Base-by-base conservation (phyloP, 2,888 invertebrate species). In the Dasysyrphus albostriatus region DNA sequence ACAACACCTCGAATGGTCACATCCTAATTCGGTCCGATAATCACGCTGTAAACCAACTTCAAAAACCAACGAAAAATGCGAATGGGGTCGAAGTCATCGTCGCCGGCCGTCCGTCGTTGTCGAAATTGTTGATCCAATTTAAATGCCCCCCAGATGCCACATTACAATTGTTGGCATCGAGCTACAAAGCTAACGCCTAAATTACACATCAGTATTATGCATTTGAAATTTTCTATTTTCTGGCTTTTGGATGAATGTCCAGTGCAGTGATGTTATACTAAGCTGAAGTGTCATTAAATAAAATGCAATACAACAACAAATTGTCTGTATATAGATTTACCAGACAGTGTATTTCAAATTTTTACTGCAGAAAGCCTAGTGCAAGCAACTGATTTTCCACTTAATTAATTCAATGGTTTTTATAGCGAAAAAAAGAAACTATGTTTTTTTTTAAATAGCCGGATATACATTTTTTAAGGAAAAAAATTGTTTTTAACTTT, bases 41-140 rank as follows among this genome's bases (percentile, higher is more conserved):
- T 87, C 82, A 87, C 87, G 83, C 77, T 87, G 87, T 82, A 82
- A 82, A 87, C 83, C 83, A 87, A 87, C 87, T 78, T 83, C 54
- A 54, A 59, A 82, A 83, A 72, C 83, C 83, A 32, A 54, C 54
- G 74, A 75, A 82, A 82, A 87, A 83, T 78, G 73, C 72, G 74
- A 44, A 77, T 74, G 78, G 61, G 69, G 47, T 72, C 74, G 78
- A 24, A 59, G 58, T 67, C 47, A 37, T 32, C 70, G 67, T 79
- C 63, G 70, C n/a, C n/a, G n/a, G n/a, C n/a, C n/a, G n/a, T n/a
- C n/a, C n/a, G n/a, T n/a, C 47, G 47, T 32, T 63, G 67, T 79
- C 63, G 70, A 75, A 78, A 83, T 87, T 75, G 85, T 85, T 85
- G 85, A 85, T 85, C 81, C 87, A 87, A 87, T 87, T 82, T 83